These are phyloP conservation scores for Mylabris phalerata DNA, from an alignment of 1,140 invertebrate genomes.

Conservation along the genomic window DNA sequence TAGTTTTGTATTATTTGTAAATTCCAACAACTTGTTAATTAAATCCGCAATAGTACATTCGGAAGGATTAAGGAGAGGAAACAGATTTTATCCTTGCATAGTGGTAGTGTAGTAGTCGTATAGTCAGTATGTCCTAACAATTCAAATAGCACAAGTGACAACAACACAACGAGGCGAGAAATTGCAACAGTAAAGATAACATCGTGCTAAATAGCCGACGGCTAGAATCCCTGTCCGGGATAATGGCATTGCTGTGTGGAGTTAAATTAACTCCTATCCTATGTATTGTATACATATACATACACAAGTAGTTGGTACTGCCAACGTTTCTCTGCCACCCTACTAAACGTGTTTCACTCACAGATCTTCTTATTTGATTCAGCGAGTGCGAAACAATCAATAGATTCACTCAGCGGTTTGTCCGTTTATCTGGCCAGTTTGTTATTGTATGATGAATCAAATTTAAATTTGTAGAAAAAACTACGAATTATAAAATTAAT, in stretches of 20 bases:
- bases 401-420: conserved; percentile 18
- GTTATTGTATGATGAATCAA: conserved; percentile 1
- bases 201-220: conserved; percentile 31
- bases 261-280: conserved; percentile 26
- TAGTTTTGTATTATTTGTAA: no score
- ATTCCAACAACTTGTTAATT: conserved; percentile 20
- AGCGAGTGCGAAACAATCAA: no score
- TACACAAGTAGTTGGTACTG: no score
- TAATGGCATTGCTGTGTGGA: conserved; percentile 23
- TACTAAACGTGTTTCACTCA: no score
- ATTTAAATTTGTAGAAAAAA: neutral
- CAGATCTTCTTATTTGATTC: no score
- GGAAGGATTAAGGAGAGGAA: conserved; percentile 20
- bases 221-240: conserved; percentile 25
- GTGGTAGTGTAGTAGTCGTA: neutral
- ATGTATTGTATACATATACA: neutral
- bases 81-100: neutral
- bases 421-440: conserved; percentile 14
- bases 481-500: neutral
- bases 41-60: conserved; percentile 17
- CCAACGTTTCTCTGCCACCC: no score
- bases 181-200: conserved; percentile 36
- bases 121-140: conserved; percentile 2
- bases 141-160: conserved; percentile 21
- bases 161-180: conserved; percentile 31